A percentile compares a stretch with the other conserved stretches of the same genome.
Evolutionary conservation across 2,113 vertebrate genomes (phyloP).

Genomic region (Pseudonaja textilis): DNA sequence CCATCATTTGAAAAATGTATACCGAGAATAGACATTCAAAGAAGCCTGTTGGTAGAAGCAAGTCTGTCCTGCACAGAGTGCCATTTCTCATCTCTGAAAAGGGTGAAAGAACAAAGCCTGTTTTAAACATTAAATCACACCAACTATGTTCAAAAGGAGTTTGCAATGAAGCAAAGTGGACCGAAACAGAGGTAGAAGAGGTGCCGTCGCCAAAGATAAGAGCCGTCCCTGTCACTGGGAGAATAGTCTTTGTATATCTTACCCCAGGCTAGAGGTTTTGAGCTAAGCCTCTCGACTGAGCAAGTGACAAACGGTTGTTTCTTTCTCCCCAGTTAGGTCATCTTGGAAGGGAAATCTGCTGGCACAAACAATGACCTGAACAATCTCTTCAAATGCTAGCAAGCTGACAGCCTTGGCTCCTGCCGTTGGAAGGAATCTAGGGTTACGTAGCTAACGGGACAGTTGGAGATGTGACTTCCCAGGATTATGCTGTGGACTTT

Average conservation of each 20-base stretch:
- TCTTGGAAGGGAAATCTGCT: constrained; percentile 34
- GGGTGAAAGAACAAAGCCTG: neutral
- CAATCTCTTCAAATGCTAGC: constrained; percentile 16
- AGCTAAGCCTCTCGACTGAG: constrained; percentile 13
- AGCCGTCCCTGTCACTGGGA: neutral
- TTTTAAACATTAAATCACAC: constrained; percentile 11
- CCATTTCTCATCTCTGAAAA: neutral
- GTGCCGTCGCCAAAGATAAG: neutral
- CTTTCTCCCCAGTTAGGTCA: neutral
- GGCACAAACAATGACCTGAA: constrained; percentile 21
- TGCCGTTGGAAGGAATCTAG: constrained; percentile 48
- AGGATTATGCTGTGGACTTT: constrained; percentile 48
- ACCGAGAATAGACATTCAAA: constrained; percentile 33
- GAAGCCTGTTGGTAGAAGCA: constrained; percentile 24
- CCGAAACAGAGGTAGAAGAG: neutral
- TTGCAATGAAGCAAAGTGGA: neutral
- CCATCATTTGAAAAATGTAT: constrained; percentile 51
- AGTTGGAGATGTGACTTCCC: constrained; percentile 46
- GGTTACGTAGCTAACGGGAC: constrained; percentile 52
- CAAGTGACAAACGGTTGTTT: neutral
- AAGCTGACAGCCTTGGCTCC: constrained; percentile 7
- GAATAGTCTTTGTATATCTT: neutral
- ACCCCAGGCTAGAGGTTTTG: constrained; percentile 15
- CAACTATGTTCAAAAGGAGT: neutral
- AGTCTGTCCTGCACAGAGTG: neutral